A percentile compares a stretch with the other conserved stretches of the same genome.
phyloP scores from a whole-genome alignment of 2,113 vertebrate genomes.

The Hydropotes inermis region DNA sequence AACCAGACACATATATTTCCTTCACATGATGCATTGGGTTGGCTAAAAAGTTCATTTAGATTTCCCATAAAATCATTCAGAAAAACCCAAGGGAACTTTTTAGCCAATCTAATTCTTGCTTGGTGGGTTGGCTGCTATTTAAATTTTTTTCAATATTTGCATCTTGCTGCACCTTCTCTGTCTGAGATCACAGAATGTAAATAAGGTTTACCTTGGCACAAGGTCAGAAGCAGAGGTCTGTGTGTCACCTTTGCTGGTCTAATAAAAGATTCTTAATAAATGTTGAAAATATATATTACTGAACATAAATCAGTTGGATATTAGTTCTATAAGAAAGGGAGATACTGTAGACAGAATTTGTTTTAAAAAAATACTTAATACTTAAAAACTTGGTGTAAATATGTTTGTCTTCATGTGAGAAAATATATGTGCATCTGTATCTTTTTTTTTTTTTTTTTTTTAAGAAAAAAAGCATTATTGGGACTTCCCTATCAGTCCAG shows the following conservation, averaged over 20 bases:
- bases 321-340: neutral
- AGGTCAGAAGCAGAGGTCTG: neutral
- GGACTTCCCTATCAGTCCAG: neutral
- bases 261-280: neutral
- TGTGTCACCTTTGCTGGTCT: neutral
- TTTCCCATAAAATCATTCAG: neutral
- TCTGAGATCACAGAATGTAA: neutral
- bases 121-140: neutral
- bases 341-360: neutral
- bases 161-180: neutral
- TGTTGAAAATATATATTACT: neutral
- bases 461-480: neutral
- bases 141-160: neutral
- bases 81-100: neutral
- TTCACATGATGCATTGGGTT: neutral
- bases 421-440: neutral
- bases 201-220: neutral
- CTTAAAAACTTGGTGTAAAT: neutral
- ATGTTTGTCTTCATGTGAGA: neutral
- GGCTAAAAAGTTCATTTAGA: neutral
- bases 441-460: neutral
- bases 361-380: neutral
- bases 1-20: neutral
- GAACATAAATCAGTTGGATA: neutral
- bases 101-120: neutral